Evolutionary conservation across 2,797 vertebrate species (phyloP).

Genomic region (Coranthus polyacanthus): DNA sequence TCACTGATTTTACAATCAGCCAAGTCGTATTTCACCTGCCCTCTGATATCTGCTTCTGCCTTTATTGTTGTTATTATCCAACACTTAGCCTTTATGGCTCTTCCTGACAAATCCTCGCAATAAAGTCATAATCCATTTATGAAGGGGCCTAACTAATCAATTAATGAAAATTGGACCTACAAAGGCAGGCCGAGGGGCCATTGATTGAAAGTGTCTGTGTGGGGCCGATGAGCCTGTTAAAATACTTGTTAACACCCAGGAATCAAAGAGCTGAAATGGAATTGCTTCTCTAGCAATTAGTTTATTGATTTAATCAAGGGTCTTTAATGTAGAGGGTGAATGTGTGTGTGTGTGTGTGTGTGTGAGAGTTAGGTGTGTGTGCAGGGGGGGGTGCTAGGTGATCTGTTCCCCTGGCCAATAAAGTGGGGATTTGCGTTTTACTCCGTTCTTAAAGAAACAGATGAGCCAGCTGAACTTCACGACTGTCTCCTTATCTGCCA

Average conservation of each 20-base stretch:
- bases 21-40: conserved; percentile 82
- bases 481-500: conserved; percentile 50
- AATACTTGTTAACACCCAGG: conserved; percentile 89
- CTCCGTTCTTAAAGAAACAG: conserved; percentile 84
- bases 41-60: conserved; percentile 82
- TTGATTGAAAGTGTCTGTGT: conserved; percentile 92
- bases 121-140: conserved; percentile 94
- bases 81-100: conserved; percentile 86
- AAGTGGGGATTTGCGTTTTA: conserved; percentile 80
- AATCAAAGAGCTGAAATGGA: conserved; percentile 94
- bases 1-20: conserved; percentile 86
- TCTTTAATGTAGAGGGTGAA: conserved; percentile 96
- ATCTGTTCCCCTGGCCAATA: conserved; percentile 78
- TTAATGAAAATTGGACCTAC: conserved; percentile 96
- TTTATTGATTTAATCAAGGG: conserved; percentile 99
- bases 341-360: conserved; percentile 87
- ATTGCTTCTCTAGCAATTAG: conserved; percentile 97
- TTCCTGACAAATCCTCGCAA: conserved; percentile 85
- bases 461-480: conserved; percentile 76
- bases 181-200: conserved; percentile 87
- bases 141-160: conserved; percentile 94
- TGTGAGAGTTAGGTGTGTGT: conserved; percentile 80
- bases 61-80: conserved; percentile 89
- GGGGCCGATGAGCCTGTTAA: conserved; percentile 88
- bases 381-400: conserved; percentile 76